Conservation (phyloP, 2,888 invertebrate genomes). For the Latrodectus hesperus region DNA sequence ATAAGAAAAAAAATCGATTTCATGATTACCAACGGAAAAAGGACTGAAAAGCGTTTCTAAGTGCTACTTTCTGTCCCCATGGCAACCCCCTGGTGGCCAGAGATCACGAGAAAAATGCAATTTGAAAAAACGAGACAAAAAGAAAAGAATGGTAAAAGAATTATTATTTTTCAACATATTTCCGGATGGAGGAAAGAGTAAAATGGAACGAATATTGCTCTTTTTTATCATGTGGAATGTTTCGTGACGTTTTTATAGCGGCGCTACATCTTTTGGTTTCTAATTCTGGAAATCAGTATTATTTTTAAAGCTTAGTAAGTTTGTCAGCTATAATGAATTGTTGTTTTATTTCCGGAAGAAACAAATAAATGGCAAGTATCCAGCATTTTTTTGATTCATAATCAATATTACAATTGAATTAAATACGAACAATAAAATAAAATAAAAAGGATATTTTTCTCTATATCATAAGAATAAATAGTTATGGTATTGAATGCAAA, state of each 20-base stretch:
- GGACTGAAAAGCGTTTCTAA: not conserved
- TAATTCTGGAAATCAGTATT: no score
- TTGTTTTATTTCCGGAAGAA: no score
- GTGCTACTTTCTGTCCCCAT: not conserved
- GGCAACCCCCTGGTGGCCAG: not conserved
- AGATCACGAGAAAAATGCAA: not conserved
- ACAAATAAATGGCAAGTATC: no score
- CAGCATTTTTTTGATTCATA: no score
- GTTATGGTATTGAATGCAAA: no score
- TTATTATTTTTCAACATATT: not conserved
- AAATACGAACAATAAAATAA: no score
- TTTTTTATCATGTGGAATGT: not conserved
- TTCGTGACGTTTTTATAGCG: not conserved
- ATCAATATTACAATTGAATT: no score
- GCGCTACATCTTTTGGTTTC: not conserved
- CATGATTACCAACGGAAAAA: not conserved
- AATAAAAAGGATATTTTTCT: no score
- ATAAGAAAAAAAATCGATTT: conserved; percentile 1
- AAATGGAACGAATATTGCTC: not conserved
- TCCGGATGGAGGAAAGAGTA: not conserved
- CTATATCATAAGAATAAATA: no score
- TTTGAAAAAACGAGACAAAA: not conserved
- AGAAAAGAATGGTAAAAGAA: not conserved
- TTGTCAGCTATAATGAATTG: no score
- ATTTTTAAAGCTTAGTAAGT: no score